Conservation (phyloP, 2,113 vertebrate species). For the Eolophus roseicapilla region DNA sequence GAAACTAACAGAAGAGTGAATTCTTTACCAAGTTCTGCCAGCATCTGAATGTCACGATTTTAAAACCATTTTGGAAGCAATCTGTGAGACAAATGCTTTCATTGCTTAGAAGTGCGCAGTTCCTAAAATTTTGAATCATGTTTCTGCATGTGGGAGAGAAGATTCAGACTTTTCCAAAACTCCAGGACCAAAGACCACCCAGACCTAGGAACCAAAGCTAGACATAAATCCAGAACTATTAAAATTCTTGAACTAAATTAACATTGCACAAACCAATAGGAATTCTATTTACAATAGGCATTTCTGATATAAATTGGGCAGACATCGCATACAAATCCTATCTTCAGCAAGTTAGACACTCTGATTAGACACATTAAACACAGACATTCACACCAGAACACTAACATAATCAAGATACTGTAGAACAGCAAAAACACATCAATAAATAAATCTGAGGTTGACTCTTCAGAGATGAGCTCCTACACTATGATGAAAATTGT, state of each 20-base stretch:
- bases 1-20: not conserved
- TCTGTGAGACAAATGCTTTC: not conserved
- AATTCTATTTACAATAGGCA: not conserved
- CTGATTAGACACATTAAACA: not conserved
- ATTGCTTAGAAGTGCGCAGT: not conserved
- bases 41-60: not conserved
- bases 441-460: not conserved
- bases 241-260: not conserved
- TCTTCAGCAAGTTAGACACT: not conserved
- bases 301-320: not conserved
- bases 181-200: not conserved
- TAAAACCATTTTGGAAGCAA: not conserved
- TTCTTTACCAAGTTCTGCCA: not conserved
- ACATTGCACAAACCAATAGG: not conserved
- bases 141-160: not conserved
- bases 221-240: not conserved
- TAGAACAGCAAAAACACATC: not conserved
- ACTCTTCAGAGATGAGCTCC: not conserved
- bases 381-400: not conserved
- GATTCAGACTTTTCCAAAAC: not conserved
- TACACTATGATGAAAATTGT: not conserved
- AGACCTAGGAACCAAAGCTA: not conserved
- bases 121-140: not conserved
- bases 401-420: not conserved
- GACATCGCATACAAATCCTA: not conserved